These are phyloP conservation scores for Muscidifurax raptorellus DNA, from an alignment of 1,140 invertebrate genomes.

Conservation along the genomic window DNA sequence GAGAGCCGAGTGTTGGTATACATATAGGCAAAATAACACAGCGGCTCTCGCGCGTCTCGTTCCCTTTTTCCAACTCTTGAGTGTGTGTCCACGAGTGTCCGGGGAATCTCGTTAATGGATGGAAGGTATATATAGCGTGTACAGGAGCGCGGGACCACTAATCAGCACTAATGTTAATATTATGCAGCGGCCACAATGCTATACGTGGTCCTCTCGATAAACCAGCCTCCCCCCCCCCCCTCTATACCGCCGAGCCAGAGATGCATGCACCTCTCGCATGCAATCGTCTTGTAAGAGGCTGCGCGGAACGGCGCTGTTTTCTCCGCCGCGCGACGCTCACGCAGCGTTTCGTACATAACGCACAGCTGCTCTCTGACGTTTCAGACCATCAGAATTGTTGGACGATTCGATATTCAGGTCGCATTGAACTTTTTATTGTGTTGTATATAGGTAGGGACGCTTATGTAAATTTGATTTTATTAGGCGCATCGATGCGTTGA, in stretches of 20 bases:
- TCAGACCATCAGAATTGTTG: not conserved
- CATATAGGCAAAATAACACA: constrained; percentile 12
- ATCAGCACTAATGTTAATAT: constrained; percentile 74
- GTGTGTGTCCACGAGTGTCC: constrained; percentile 30
- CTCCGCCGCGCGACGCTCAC: not conserved
- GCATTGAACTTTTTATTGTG: not conserved
- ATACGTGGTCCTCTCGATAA: constrained; percentile 46
- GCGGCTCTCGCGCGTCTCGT: not conserved
- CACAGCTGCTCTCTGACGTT: not conserved
- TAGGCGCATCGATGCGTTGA: no score
- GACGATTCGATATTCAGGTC: not conserved
- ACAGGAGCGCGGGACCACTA: constrained; percentile 64
- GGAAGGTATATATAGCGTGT: constrained; percentile 61
- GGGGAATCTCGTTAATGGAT: constrained; percentile 67
- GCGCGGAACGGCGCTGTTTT: not conserved
- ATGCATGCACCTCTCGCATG: constrained; percentile 69
- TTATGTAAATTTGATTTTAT: no score
- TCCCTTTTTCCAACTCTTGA: not conserved
- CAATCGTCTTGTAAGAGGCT: constrained; percentile 60
- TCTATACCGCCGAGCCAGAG: constrained; percentile 47
- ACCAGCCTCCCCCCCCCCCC: constrained; percentile 21
- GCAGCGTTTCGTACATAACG: not conserved
- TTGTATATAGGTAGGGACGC: no score
- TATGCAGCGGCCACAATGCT: constrained; percentile 71
- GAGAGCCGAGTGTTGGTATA: not conserved